Percentiles rank a stretch among this genome's conserved stretches.
Evolutionary conservation across 2,113 vertebrate genomes (phyloP).

Genomic region (Corythaeola cristata): DNA sequence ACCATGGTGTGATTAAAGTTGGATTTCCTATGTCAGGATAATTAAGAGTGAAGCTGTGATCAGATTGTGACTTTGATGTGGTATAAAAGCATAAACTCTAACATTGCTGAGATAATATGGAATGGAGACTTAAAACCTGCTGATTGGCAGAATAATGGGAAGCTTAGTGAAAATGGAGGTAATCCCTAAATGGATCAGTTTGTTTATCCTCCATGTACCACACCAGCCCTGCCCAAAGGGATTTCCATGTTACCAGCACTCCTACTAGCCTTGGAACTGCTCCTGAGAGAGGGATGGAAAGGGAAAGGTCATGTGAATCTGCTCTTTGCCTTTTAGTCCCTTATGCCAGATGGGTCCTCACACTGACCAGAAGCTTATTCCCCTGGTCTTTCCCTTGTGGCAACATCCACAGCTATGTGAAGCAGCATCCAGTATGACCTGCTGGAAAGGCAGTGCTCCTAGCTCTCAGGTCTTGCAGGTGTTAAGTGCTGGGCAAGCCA

Average conservation of each 20-base stretch:
- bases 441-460: not conserved
- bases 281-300: not conserved
- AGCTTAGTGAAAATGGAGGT: constrained; percentile 47
- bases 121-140: constrained; percentile 8
- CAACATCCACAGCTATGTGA: accelerated
- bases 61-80: not conserved
- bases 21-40: constrained; percentile 60
- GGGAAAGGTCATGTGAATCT: not conserved
- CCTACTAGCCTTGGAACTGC: not conserved
- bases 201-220: not conserved
- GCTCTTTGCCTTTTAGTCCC: not conserved
- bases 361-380: not conserved
- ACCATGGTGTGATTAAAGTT: not conserved
- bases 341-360: not conserved
- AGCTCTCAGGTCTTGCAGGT: not conserved
- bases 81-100: constrained; percentile 4
- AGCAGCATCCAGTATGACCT: not conserved
- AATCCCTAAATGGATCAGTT: constrained; percentile 23
- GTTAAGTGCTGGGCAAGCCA: not conserved
- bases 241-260: not conserved
- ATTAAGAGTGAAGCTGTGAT: constrained; percentile 27
- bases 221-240: not conserved
- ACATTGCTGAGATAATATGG: not conserved
- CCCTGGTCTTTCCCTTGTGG: not conserved
- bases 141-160: not conserved